Base-by-base conservation (phyloP, 2,113 vertebrate species). In the Dromiciops gliroides region DNA sequence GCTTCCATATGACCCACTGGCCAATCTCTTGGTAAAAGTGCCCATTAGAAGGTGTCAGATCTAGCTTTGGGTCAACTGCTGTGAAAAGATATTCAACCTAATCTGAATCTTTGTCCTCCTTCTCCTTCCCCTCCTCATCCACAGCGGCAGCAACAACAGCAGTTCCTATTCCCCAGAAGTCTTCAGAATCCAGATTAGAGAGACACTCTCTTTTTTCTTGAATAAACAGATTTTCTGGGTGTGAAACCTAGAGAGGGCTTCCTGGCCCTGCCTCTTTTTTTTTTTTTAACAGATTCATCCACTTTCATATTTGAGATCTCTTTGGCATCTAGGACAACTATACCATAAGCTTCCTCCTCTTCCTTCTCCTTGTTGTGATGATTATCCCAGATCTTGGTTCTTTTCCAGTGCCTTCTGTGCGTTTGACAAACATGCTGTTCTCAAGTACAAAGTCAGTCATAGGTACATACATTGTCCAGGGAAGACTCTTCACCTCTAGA, bases 161-260 rank as follows among this genome's bases (percentile, higher is more conserved):
- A 56, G 6, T 97, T 93, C 90, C 98, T 53, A 93, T 97, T 50
- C 96, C 88, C 93, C 96, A 98, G 50, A 95, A 98, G 91, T 98
- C 98, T 60, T 98, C 98, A 0, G 98, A 98, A 50, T 98, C 98
- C 47, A 83, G 51, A 97, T 98, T 98, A 95, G 97, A 96, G 94
- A 50, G 96, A 96, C 48, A 97, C 94, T 88, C 47, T 97, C 96
- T 90, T 97, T 97, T 95, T 97, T 97, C 89, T 98, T 98, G 48
- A 96, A 51, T 89, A 49, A 95, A 50, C 51, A 11, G 0, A 92
- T 50, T 56, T 97, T 97, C 51, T 9, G 3, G 90, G 94, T 97
- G 49, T 98, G 95, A 90, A 93, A 96, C 44, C 93, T 97, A 48
- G 96, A 83, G 90, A 98, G 24, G 37, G 24, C 22, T 90, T 90